phyloP scores from a whole-genome alignment of 2,113 vertebrate genomes.

The Urocolius indicus region DNA sequence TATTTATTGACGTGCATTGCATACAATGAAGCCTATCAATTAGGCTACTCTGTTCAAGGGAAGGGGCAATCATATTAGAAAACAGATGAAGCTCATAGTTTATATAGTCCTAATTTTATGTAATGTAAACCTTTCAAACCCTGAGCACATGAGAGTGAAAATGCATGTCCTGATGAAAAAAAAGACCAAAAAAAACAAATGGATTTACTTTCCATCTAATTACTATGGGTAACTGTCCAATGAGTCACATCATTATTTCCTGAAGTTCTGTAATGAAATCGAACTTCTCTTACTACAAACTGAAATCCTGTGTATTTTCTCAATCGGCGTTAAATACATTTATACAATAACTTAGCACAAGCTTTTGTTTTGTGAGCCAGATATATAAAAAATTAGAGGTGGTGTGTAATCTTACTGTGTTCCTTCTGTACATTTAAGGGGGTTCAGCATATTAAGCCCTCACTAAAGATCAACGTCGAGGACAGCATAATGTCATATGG shows the following conservation, averaged over 20 bases:
- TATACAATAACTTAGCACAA: conserved; percentile 8
- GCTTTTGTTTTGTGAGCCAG: conserved; percentile 45
- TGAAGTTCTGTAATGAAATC: conserved; percentile 68
- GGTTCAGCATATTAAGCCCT: neutral
- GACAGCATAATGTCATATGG: conserved; percentile 49
- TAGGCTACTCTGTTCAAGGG: conserved; percentile 63
- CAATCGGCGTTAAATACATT: conserved; percentile 35
- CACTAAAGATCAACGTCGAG: conserved; percentile 30
- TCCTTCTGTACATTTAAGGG: conserved; percentile 17
- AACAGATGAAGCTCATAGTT: conserved; percentile 77
- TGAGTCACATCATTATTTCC: conserved; percentile 50
- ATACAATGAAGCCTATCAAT: conserved; percentile 81
- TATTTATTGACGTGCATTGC: conserved; percentile 83
- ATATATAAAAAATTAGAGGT: conserved; percentile 57
- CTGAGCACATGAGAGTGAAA: conserved; percentile 71
- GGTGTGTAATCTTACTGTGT: neutral
- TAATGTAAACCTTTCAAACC: conserved; percentile 81
- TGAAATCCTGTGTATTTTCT: conserved; percentile 63
- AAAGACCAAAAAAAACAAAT: conserved; percentile 62
- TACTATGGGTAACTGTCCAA: conserved; percentile 62
- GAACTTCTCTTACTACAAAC: conserved; percentile 31
- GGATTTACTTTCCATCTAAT: conserved; percentile 81
- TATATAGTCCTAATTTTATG: conserved; percentile 82
- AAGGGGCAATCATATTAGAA: conserved; percentile 70
- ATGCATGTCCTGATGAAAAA: conserved; percentile 72